Evolutionary conservation across 2,888 invertebrate species (phyloP).

Genomic region (Atethmia centrago): DNA sequence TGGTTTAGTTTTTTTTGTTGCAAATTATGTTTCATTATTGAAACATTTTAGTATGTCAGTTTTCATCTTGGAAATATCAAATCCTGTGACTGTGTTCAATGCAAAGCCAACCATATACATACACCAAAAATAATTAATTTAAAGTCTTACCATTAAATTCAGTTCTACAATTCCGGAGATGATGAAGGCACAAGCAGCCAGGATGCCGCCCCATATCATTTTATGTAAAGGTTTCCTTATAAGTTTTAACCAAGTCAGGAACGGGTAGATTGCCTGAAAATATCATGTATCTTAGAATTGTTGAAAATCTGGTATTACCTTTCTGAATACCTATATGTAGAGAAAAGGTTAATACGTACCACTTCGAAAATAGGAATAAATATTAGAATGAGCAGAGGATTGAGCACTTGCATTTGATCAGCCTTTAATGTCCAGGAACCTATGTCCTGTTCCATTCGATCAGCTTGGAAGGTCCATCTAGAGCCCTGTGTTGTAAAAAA

Average conservation of each 20-base stretch:
- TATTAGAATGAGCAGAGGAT: slow-evolving; percentile 95
- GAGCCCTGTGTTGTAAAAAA: slow-evolving; percentile 91
- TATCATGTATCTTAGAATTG: neutral
- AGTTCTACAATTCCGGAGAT: slow-evolving; percentile 96
- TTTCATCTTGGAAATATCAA: neutral
- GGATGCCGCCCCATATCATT: slow-evolving; percentile 96
- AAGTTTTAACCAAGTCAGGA: slow-evolving; percentile 92
- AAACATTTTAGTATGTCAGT: neutral
- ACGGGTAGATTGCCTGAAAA: slow-evolving; percentile 93
- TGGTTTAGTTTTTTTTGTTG: neutral
- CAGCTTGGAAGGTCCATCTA: slow-evolving; percentile 98
- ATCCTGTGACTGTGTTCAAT: neutral
- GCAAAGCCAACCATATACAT: neutral
- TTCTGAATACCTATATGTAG: neutral
- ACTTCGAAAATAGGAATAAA: slow-evolving; percentile 96
- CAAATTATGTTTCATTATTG: neutral
- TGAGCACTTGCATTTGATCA: slow-evolving; percentile 98
- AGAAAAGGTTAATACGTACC: slow-evolving; percentile 71
- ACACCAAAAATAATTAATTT: neutral
- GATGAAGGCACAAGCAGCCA: slow-evolving; percentile 96
- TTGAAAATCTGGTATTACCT: neutral
- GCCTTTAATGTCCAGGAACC: slow-evolving; percentile 95
- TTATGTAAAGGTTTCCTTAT: slow-evolving; percentile 95
- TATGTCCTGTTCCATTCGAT: slow-evolving; percentile 95
- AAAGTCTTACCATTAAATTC: slow-evolving; percentile 91